A percentile compares a stretch with the other conserved stretches of the same genome.
Conservation (phyloP, 1,140 invertebrate genomes). For the Lycorma delicatula region DNA sequence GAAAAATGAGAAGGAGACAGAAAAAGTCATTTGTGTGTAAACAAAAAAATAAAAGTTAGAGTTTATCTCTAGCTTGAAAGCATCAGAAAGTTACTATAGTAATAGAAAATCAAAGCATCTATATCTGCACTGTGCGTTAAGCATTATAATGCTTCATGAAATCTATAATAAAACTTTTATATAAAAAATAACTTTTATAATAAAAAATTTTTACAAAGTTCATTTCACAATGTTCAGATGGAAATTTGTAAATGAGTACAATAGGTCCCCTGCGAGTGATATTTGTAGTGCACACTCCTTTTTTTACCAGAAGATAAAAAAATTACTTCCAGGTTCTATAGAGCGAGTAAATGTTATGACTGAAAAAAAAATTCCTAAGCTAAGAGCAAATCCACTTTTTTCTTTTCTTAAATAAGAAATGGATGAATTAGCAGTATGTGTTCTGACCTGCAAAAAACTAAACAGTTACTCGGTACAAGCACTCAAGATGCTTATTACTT, state of each 20-base stretch:
- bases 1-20: no score
- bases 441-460: neutral
- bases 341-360: neutral
- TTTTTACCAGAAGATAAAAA: neutral
- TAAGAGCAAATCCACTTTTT: neutral
- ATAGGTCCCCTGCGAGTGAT: neutral
- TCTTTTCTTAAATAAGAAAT: neutral
- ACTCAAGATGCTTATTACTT: neutral
- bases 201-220: neutral
- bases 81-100: slow-evolving; percentile 1
- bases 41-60: neutral
- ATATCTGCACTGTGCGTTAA: neutral
- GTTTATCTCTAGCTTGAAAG: neutral
- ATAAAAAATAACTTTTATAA: no score
- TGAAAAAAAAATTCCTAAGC: neutral
- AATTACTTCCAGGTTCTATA: neutral
- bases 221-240: neutral
- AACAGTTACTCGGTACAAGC: neutral
- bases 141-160: neutral
- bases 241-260: neutral
- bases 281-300: neutral
- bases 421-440: neutral
- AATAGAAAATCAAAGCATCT: neutral
- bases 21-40: no score
- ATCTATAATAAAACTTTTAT: neutral